Conservation (phyloP, 2,888 invertebrate species). For the Campaea margaritaria region DNA sequence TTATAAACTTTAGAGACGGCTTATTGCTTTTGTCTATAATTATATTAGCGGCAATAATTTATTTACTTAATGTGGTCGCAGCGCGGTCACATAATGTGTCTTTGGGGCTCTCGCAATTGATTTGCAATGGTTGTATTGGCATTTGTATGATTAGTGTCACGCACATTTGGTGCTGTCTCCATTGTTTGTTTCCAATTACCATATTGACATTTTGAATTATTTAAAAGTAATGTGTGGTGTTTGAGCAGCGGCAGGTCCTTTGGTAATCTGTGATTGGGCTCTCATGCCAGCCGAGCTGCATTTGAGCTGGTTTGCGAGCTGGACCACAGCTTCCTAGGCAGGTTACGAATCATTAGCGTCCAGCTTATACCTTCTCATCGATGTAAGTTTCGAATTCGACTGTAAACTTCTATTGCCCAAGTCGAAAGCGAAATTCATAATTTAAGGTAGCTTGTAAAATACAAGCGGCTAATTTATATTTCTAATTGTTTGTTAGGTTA, state of each 20-base stretch:
- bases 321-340: background rate
- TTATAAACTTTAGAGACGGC: too few species aligned
- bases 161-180: too few species aligned
- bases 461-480: background rate
- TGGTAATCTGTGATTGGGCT: background rate
- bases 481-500: conserved; percentile 2
- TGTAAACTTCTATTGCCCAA: conserved; percentile 1
- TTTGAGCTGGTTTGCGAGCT: background rate
- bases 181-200: too few species aligned
- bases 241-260: background rate
- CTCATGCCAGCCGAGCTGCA: conserved; percentile 5
- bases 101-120: too few species aligned
- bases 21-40: too few species aligned
- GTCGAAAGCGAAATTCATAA: background rate
- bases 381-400: conserved; percentile 4
- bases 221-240: background rate
- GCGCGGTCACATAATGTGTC: too few species aligned
- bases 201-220: background rate
- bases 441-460: conserved; percentile 1
- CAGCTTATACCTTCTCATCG: background rate
- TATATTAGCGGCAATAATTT: too few species aligned
- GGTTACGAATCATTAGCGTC: background rate
- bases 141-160: too few species aligned
- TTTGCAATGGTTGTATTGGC: too few species aligned
- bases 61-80: too few species aligned